Evolutionary conservation across 2,113 vertebrate species (phyloP).

Genomic region (Oryzias curvinotus): DNA sequence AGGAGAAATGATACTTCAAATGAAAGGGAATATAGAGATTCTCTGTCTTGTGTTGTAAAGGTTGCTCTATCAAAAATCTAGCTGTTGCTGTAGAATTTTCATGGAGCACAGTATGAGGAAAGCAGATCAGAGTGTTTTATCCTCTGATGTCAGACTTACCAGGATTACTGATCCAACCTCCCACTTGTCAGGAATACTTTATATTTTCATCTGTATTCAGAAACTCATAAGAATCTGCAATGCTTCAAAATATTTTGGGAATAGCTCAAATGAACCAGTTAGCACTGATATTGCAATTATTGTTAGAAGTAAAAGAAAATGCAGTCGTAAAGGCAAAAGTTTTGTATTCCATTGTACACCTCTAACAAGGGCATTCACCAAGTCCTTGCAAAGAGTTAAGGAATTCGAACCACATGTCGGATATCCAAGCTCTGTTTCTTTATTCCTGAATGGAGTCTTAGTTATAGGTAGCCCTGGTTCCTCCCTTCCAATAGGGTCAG

Average conservation of each 20-base stretch:
- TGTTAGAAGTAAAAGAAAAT: neutral
- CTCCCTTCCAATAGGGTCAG: conserved; percentile 63
- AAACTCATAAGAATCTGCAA: conserved; percentile 24
- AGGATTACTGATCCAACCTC: conserved; percentile 48
- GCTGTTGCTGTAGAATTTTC: conserved; percentile 35
- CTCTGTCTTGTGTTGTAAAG: conserved; percentile 9
- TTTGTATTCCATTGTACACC: conserved; percentile 33
- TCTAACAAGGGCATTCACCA: conserved; percentile 42
- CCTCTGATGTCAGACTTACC: conserved; percentile 51
- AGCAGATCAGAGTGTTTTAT: conserved; percentile 61
- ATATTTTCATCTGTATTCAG: conserved; percentile 40
- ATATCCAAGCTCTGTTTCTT: conserved; percentile 69
- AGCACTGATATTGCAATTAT: too few species aligned
- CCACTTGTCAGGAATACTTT: conserved; percentile 43
- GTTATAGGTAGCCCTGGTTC: conserved; percentile 56
- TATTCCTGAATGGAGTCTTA: conserved; percentile 61
- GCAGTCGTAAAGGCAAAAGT: conserved; percentile 10
- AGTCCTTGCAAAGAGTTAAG: conserved; percentile 54
- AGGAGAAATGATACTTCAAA: conserved; percentile 16
- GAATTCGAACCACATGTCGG: conserved; percentile 69
- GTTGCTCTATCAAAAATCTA: conserved; percentile 56
- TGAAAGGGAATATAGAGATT: conserved; percentile 32
- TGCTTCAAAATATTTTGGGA: too few species aligned
- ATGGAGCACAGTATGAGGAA: conserved; percentile 41
- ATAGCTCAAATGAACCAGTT: too few species aligned